Base-by-base conservation (phyloP, 1,140 invertebrate genomes). In the Orchesella cincta region DNA sequence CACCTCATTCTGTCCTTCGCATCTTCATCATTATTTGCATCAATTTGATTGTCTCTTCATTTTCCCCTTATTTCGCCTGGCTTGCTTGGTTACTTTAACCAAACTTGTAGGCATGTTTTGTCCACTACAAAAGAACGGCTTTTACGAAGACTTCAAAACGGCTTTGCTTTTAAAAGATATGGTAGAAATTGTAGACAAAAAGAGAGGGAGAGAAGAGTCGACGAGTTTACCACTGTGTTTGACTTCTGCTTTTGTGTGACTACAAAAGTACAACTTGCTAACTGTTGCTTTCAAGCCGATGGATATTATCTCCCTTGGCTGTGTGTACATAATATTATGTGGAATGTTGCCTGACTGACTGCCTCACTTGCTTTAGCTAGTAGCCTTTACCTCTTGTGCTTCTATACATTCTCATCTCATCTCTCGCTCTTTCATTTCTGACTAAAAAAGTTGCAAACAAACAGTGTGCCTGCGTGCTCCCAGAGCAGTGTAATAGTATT, bases 381-480 rank as follows among this genome's bases (percentile, higher is more conserved):
- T 57, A 57, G 3, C 52, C 52, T 57, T 57, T 46, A 46, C 18
- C n/a, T 46, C 5, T 57, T 57, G 8, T 57, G 52, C 52, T 57
- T 57, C 23, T 57, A n/a, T 57, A 57, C 12, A n/a, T 57, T n/a
- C 52, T 23, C 52, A 18, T 57, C 5, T 57, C 8, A 8, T 57
- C 52, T 18, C 23, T 57, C 5, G 3, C 23, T 57, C 52, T 57
- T 3, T 57, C 52, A n/a, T 26, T 8, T 14, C 14, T 14, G 3
- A 14, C 8, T 14, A 3, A 57, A 57, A 57, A 57, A 57, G 8
- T 57, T 57, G 52, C 52, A 57, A 57, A 57, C 52, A 57, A 57
- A 57, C 52, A 57, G 52, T 57, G 52, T 57, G 52, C 52, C 52
- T 57, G 52, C 52, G 52, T 57, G 52, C 52, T 57, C 52, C 52